Conservation (phyloP, 2,113 vertebrate genomes). For the Hippoglossus stenolepis region DNA sequence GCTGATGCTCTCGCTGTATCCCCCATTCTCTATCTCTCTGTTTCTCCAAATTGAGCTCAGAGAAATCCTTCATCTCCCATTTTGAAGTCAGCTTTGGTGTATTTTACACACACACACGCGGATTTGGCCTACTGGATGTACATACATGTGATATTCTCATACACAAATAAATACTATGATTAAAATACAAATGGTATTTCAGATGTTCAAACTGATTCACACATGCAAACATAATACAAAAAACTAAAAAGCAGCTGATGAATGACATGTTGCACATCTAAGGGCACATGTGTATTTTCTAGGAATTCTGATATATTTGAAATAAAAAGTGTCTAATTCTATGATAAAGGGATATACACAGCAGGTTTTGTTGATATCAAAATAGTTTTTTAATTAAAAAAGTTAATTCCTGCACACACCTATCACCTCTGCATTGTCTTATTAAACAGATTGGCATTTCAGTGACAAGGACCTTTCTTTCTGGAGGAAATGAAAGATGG, state of each 20-base stretch:
- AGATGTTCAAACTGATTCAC: neutral
- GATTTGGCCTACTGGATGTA: slow-evolving; percentile 33
- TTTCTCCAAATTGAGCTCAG: slow-evolving; percentile 66
- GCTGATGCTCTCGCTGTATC: slow-evolving; percentile 32
- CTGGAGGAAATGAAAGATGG: neutral
- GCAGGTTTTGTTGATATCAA: neutral
- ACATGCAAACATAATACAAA: too few relatives aligned
- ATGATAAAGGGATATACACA: neutral
- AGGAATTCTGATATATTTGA: neutral
- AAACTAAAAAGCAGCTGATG: too few relatives aligned
- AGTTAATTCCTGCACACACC: neutral
- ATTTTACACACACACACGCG: slow-evolving; percentile 32
- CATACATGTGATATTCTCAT: neutral
- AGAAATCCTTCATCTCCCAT: slow-evolving; percentile 71
- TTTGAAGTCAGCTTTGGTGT: slow-evolving; percentile 61
- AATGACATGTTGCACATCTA: too few relatives aligned
- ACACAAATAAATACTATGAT: slow-evolving; percentile 23
- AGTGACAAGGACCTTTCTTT: neutral
- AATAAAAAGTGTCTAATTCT: too few relatives aligned
- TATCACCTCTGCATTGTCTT: neutral
- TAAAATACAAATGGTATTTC: slow-evolving; percentile 24
- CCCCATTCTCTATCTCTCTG: slow-evolving; percentile 45
- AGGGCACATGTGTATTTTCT: too few relatives aligned
- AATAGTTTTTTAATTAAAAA: too few relatives aligned
- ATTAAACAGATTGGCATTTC: neutral